Percentiles rank a stretch among this genome's conserved stretches.
Conservation (phyloP, 2,888 invertebrate genomes). For the Lamproptera curius region DNA sequence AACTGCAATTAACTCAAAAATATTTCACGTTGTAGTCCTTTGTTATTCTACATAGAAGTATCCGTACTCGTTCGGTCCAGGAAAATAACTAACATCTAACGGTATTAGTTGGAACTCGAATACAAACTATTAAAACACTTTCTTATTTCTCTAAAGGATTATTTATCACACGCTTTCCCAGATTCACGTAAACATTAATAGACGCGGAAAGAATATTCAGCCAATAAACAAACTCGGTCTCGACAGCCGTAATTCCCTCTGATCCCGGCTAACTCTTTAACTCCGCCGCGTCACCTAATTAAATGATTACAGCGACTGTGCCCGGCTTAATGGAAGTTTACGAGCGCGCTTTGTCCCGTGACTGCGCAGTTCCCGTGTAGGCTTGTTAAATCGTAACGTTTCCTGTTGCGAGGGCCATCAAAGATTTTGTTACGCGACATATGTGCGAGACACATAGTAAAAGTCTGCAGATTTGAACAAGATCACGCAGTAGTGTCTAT, state of each 20-base stretch:
- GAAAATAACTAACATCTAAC: too few relatives aligned
- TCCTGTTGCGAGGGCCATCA: not conserved
- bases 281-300: constrained; percentile 48
- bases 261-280: constrained; percentile 48
- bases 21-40: too few relatives aligned
- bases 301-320: constrained; percentile 51
- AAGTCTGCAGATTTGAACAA: too few relatives aligned
- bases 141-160: too few relatives aligned
- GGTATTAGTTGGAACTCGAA: too few relatives aligned
- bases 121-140: too few relatives aligned
- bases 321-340: constrained; percentile 36
- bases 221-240: constrained; percentile 38
- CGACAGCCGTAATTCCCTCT: constrained; percentile 36
- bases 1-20: too few relatives aligned
- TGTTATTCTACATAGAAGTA: too few relatives aligned
- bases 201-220: constrained; percentile 9
- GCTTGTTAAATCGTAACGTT: constrained; percentile 4
- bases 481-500: too few relatives aligned
- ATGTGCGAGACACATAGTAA: not conserved
- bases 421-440: not conserved
- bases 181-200: too few relatives aligned
- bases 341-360: constrained; percentile 15
- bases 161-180: too few relatives aligned
- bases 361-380: constrained; percentile 20
- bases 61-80: too few relatives aligned